These are phyloP conservation scores for Leptopilina syphax DNA, from an alignment of 2,888 invertebrate genomes.

Conservation along the genomic window DNA sequence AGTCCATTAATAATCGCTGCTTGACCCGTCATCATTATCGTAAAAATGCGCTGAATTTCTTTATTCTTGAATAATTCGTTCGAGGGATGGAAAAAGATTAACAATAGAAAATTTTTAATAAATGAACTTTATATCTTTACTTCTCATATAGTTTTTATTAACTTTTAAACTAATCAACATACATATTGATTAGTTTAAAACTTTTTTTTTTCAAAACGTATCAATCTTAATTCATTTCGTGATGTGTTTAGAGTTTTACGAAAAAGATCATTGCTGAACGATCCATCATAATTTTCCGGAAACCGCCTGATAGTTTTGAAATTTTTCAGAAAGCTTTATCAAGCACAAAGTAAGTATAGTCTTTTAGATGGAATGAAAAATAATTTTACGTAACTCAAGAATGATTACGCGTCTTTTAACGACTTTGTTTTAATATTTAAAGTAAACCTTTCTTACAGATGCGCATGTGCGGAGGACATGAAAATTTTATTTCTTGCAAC, in stretches of 20 bases:
- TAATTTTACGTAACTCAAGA: too few species aligned
- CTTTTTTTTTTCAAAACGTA: background rate
- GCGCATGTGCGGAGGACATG: too few species aligned
- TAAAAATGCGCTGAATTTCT: background rate
- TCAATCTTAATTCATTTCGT: constrained; percentile 3
- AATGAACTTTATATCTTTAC: too few species aligned
- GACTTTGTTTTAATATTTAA: too few species aligned
- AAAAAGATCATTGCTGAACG: background rate
- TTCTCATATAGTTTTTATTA: background rate
- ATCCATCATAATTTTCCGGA: constrained; percentile 10
- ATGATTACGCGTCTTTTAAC: too few species aligned
- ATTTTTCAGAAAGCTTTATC: background rate
- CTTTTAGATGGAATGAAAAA: background rate
- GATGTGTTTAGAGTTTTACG: background rate
- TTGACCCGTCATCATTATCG: background rate
- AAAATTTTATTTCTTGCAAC: too few species aligned
- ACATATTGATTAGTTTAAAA: background rate
- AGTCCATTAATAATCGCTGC: background rate
- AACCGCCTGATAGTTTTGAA: background rate
- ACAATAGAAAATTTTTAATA: too few species aligned
- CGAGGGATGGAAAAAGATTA: background rate
- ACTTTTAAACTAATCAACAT: background rate
- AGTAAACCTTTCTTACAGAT: too few species aligned
- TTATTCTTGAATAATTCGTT: background rate
- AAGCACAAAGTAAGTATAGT: background rate